Evolutionary conservation across 2,888 invertebrate genomes (phyloP).

Genomic region (Dryobotodes eremita): DNA sequence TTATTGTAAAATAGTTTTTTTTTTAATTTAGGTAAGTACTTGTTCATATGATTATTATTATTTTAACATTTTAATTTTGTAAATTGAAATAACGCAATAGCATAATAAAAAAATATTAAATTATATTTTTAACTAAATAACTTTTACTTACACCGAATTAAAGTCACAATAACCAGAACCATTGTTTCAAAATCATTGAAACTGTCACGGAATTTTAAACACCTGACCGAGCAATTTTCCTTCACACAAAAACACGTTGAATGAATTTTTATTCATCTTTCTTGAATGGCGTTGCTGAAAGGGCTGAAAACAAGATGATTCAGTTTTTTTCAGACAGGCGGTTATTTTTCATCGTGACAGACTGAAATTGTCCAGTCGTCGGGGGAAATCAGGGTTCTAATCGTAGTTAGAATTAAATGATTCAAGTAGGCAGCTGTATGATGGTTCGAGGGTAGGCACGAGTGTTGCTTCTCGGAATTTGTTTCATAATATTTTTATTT

Average conservation of each 20-base stretch:
- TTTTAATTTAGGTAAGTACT: no score
- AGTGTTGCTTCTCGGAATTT: neutral
- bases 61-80: no score
- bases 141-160: neutral
- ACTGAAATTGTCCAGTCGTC: constrained; percentile 47
- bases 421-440: constrained; percentile 15
- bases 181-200: constrained; percentile 11
- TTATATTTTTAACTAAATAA: neutral
- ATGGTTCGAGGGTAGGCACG: neutral
- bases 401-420: constrained; percentile 28
- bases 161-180: neutral
- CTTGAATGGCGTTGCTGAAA: constrained; percentile 42
- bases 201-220: constrained; percentile 6
- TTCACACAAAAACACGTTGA: constrained; percentile 13
- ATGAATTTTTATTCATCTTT: constrained; percentile 41
- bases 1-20: no score
- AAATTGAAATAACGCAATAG: no score
- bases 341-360: constrained; percentile 60
- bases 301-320: constrained; percentile 48
- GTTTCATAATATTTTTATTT: neutral
- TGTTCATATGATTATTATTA: no score
- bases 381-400: constrained; percentile 55
- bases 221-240: constrained; percentile 10
- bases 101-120: no score
- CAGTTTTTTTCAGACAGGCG: constrained; percentile 27